Percentiles rank a stretch among this genome's conserved stretches.
phyloP scores from a whole-genome alignment of 2,797 vertebrate species.

The Sparus aurata region DNA sequence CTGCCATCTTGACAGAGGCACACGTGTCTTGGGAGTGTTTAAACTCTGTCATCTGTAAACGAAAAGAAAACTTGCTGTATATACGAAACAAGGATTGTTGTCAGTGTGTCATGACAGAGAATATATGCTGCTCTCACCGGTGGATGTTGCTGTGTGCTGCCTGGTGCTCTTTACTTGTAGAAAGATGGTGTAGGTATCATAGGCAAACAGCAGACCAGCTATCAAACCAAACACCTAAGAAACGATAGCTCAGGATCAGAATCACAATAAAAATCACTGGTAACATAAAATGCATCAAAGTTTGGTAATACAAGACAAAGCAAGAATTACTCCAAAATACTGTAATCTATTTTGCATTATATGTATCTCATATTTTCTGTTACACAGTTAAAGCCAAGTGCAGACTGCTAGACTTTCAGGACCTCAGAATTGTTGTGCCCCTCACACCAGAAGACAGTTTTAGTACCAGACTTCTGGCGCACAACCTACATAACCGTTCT shows the following conservation, averaged over 20 bases:
- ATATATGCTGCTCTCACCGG: constrained; percentile 64
- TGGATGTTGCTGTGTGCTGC: constrained; percentile 73
- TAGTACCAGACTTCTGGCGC: background rate
- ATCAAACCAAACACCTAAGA: constrained; percentile 84
- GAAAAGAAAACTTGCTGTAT: background rate
- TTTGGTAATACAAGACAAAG: background rate
- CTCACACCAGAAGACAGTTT: background rate
- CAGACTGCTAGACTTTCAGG: background rate
- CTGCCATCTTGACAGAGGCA: constrained; percentile 41
- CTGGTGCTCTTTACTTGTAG: constrained; percentile 67
- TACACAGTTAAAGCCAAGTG: background rate
- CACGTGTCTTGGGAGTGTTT: constrained; percentile 51
- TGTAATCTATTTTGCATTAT: background rate
- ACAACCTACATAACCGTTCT: background rate
- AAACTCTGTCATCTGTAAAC: constrained; percentile 77
- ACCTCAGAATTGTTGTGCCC: background rate
- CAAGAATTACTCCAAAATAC: background rate
- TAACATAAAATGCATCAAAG: background rate
- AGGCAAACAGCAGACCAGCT: constrained; percentile 82
- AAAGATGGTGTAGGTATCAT: constrained; percentile 82
- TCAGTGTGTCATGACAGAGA: background rate
- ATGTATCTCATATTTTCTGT: background rate
- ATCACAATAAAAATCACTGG: background rate
- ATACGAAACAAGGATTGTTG: background rate
- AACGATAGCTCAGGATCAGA: constrained; percentile 26